Evolutionary conservation across 1,140 invertebrate species (phyloP).

Genomic region (Eriocheir sinensis): DNA sequence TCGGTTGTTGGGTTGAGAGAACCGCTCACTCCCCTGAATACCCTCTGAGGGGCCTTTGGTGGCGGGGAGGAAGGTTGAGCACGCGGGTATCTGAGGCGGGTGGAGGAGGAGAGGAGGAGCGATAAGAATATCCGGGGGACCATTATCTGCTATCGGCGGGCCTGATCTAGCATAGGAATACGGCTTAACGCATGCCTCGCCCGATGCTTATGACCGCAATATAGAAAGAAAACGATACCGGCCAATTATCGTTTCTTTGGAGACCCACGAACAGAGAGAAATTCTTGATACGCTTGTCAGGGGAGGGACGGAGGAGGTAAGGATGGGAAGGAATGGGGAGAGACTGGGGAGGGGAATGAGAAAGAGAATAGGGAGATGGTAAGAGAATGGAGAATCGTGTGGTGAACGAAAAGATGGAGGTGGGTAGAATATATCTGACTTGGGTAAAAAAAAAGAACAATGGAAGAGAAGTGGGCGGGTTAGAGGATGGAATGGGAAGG

Average conservation of each 20-base stretch:
- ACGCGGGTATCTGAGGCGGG: background rate
- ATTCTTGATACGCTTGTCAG: conserved; percentile 1
- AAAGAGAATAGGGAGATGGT: background rate
- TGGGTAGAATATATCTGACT: background rate
- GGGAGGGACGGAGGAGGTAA: background rate
- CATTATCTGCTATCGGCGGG: conserved; percentile 55
- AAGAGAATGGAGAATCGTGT: background rate
- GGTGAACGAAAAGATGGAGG: background rate
- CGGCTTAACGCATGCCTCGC: conserved; percentile 60
- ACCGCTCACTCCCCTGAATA: background rate
- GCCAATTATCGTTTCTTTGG: conserved; percentile 41
- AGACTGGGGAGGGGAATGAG: background rate
- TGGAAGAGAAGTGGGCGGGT: background rate
- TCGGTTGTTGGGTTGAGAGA: no score
- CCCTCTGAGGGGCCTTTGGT: background rate
- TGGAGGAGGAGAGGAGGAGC: conserved; percentile 6
- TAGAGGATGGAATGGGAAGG: background rate
- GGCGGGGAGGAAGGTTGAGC: background rate
- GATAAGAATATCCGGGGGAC: conserved; percentile 53
- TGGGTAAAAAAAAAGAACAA: background rate
- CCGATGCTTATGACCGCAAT: conserved; percentile 7
- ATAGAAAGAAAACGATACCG: conserved; percentile 32
- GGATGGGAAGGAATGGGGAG: background rate
- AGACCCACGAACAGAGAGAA: background rate
- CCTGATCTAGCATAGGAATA: conserved; percentile 62